Evolutionary conservation across 1,140 invertebrate genomes (phyloP).

Genomic region (Ceratosolen solmsi): DNA sequence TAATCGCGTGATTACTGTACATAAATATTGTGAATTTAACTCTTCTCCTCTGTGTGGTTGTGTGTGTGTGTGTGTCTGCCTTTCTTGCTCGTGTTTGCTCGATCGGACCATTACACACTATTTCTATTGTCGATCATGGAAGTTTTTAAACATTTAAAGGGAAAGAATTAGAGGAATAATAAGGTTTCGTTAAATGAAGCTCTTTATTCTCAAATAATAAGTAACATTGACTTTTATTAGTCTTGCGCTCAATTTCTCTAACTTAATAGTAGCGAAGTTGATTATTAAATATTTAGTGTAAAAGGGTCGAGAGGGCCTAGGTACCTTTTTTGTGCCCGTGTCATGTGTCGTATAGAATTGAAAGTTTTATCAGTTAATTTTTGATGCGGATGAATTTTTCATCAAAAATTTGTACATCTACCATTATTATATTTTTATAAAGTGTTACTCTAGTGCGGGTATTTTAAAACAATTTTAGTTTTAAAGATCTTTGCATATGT

Average conservation of each 20-base stretch:
- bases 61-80: background rate
- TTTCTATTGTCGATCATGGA: background rate
- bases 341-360: constrained; percentile 6
- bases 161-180: too few relatives aligned
- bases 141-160: background rate
- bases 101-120: background rate
- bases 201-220: too few relatives aligned
- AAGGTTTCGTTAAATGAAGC: too few relatives aligned
- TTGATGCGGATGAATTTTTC: too few relatives aligned
- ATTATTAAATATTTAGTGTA: constrained; percentile 2
- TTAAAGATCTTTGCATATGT: constrained; percentile 39
- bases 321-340: constrained; percentile 23
- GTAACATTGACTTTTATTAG: too few relatives aligned
- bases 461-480: background rate
- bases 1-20: background rate
- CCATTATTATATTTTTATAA: too few relatives aligned
- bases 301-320: constrained; percentile 26
- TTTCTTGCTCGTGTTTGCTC: background rate
- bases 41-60: background rate
- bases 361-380: constrained; percentile 32
- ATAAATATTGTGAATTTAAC: background rate
- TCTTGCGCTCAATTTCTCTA: background rate
- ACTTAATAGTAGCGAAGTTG: background rate
- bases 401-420: too few relatives aligned
- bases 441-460: background rate